Conservation (phyloP, 2,888 invertebrate species). For the Trissoscelio sp. region DNA sequence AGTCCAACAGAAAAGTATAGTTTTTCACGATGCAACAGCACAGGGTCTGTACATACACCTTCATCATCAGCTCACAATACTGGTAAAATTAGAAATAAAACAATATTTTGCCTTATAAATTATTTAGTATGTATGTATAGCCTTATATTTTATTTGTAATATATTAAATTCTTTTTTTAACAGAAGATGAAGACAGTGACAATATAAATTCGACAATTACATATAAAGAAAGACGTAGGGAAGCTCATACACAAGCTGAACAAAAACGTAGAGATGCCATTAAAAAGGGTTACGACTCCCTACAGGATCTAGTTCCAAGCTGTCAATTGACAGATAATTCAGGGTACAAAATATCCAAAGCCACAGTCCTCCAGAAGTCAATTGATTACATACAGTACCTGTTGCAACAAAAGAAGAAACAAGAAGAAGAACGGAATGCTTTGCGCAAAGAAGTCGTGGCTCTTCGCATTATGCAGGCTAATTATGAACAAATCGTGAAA, state of each 20-base stretch:
- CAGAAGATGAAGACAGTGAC: slow-evolving; percentile 88
- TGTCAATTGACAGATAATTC: slow-evolving; percentile 96
- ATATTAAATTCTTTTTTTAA: slow-evolving; percentile 44
- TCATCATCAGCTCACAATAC: slow-evolving; percentile 92
- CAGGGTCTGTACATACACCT: slow-evolving; percentile 90
- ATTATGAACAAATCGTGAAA: slow-evolving; percentile 98
- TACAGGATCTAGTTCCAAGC: slow-evolving; percentile 96
- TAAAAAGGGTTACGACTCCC: slow-evolving; percentile 97
- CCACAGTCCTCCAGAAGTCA: slow-evolving; percentile 96
- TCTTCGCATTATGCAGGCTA: slow-evolving; percentile 93
- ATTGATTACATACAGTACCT: slow-evolving; percentile 97
- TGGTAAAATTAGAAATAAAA: slow-evolving; percentile 85
- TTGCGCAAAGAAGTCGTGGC: slow-evolving; percentile 96
- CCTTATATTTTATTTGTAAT: slow-evolving; percentile 4
- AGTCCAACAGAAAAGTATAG: slow-evolving; percentile 86
- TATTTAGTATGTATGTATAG: slow-evolving; percentile 6
- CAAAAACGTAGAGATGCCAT: slow-evolving; percentile 98
- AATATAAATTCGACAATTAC: slow-evolving; percentile 87
- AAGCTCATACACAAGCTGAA: slow-evolving; percentile 98
- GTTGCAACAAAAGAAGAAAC: slow-evolving; percentile 95
- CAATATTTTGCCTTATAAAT: not conserved
- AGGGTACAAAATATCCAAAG: slow-evolving; percentile 97
- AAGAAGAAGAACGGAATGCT: slow-evolving; percentile 96
- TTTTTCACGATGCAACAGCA: slow-evolving; percentile 90
- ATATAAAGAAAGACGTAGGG: slow-evolving; percentile 96